Conservation (phyloP, 2,888 invertebrate species). For the Volucella bombylans region DNA sequence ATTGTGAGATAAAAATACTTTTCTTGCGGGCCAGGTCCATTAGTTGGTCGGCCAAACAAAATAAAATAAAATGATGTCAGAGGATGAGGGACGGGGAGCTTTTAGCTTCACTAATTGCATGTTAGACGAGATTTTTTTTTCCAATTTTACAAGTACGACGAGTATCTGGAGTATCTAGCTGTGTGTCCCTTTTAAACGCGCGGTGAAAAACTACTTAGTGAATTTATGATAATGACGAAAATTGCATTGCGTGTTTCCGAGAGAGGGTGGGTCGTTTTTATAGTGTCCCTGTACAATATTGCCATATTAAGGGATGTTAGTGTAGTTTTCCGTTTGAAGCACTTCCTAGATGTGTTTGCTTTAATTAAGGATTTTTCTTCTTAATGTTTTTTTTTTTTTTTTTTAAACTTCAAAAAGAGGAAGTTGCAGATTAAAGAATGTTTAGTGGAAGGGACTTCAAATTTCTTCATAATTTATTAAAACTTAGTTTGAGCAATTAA, state of each 20-base stretch:
- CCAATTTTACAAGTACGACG: constrained; percentile 36
- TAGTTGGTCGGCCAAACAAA: constrained; percentile 22
- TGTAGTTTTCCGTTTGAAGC: constrained; percentile 4
- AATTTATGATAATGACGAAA: constrained; percentile 61
- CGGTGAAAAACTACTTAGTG: constrained; percentile 19
- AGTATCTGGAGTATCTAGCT: constrained; percentile 7
- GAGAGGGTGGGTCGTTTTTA: constrained; percentile 13
- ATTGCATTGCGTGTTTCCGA: constrained; percentile 32
- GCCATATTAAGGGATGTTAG: constrained; percentile 1
- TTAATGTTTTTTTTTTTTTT: too few species aligned
- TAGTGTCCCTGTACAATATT: neutral
- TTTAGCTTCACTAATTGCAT: constrained; percentile 68
- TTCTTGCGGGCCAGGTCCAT: constrained; percentile 45
- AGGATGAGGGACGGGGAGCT: constrained; percentile 14
- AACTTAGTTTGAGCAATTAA: too few species aligned
- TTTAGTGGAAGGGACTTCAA: too few species aligned
- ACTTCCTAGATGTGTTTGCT: neutral
- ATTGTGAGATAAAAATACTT: constrained; percentile 2
- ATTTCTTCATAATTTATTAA: too few species aligned
- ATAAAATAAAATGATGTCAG: neutral
- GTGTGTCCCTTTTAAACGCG: constrained; percentile 7
- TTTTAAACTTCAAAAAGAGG: too few species aligned
- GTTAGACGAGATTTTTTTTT: constrained; percentile 60
- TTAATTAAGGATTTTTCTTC: constrained; percentile 23
- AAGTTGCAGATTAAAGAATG: too few species aligned